Evolutionary conservation across 2,888 invertebrate species (phyloP).

Genomic region (Crioceris asparagi): DNA sequence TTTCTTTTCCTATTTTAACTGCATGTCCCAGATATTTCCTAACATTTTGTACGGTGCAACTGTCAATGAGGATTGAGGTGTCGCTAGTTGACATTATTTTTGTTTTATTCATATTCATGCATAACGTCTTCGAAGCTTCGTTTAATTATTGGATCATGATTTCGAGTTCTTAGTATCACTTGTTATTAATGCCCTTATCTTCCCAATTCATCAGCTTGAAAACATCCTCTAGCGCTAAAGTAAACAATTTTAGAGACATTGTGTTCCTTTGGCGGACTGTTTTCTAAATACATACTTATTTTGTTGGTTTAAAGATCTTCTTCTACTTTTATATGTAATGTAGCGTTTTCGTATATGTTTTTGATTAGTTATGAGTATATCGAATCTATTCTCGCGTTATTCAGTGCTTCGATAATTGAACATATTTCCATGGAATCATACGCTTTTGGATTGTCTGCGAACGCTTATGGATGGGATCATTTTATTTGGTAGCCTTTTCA

Average conservation of each 20-base stretch:
- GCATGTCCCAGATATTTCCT: constrained; percentile 1
- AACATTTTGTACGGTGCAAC: constrained; percentile 1
- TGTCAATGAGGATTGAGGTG: neutral
- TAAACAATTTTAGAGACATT: constrained; percentile 2
- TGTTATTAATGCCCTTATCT: constrained; percentile 6
- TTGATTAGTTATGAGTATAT: neutral
- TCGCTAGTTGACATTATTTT: neutral
- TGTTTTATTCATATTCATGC: neutral
- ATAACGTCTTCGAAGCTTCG: neutral
- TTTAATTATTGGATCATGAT: too few relatives aligned
- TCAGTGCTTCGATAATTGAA: too few relatives aligned
- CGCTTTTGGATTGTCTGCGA: too few relatives aligned
- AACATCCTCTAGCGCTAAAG: neutral
- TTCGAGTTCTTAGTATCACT: neutral
- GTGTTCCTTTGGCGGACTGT: neutral
- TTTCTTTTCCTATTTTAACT: constrained; percentile 1
- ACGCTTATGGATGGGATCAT: neutral
- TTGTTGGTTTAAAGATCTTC: constrained; percentile 1
- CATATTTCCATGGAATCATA: constrained; percentile 1
- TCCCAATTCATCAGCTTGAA: constrained; percentile 10
- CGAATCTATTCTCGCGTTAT: neutral
- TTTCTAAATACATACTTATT: constrained; percentile 3
- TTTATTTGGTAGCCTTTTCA: neutral
- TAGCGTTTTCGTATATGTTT: neutral
- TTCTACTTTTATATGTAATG: neutral